Percentiles rank a stretch among this genome's conserved stretches.
Conservation (phyloP, 2,113 vertebrate species). For the Pan troglodytes region NHGRI_mPanTro3-v2.1_pri NC_072403.2:117387501-117388000, state of each 20-base stretch:
- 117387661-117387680: not conserved
- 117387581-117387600: not conserved
- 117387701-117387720: conserved; percentile 57
- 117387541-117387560: not conserved
- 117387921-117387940: not conserved
- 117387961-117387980: not conserved
- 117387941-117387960: not conserved
- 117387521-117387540: not conserved
- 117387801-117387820: not conserved
- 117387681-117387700: conserved; percentile 27
- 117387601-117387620: not conserved
- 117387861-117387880: not conserved
- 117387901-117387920: not conserved
- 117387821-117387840: not conserved
- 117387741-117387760: not conserved
- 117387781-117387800: fast-evolving
- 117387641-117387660: not conserved
- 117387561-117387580: not conserved
- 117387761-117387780: conserved; percentile 26
- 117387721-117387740: conserved; percentile 32
- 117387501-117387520: not conserved
- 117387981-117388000: not conserved
- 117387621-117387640: not conserved
- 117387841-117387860: not conserved
- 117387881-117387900: not conserved